Base-by-base conservation (phyloP, 2,888 invertebrate genomes). In the Steromphala cineraria region DNA sequence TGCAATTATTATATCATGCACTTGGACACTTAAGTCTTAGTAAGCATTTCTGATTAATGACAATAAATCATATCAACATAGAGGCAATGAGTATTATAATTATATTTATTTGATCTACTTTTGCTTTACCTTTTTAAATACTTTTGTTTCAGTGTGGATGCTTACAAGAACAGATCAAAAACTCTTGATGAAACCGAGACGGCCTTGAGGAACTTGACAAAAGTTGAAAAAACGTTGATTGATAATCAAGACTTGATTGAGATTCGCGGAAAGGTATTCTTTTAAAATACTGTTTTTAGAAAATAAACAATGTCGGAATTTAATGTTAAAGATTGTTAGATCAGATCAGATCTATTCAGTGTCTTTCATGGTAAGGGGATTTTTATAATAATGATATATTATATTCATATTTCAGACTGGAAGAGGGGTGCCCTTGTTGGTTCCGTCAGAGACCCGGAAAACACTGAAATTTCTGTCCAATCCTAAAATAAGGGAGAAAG, bases 221-320 rank as follows among this genome's bases (percentile, higher is more conserved):
- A 67, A 31, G 24, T 67, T 2, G 67, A 67, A 15, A 67, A 19
- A 67, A 67, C 24, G 15, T 31, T 67, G 31, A 28, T 67, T 13
- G 4, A 13, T 13, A 67, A 31, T 31, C 67, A 67, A 67, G 67
- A 67, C 31, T 5, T 67, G 67, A 21, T 67, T 67, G 67, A 67
- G 31, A 67, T 67, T 67, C 67, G 67, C 15, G 67, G 67, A 67
- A 67, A 67, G 67, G 67, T 67, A 67, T n/a, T n/a, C n/a, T n/a
- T n/a, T n/a, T n/a, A n/a, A n/a, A n/a, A n/a, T n/a, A n/a, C n/a
- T n/a, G n/a, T n/a, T n/a, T n/a, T n/a, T n/a, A n/a, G n/a, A n/a
- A n/a, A n/a, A n/a, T n/a, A n/a, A n/a, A n/a, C n/a, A n/a, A n/a
- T n/a, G n/a, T n/a, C n/a, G n/a, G n/a, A n/a, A n/a, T n/a, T n/a